These are phyloP conservation scores for Clepsis dumicolana DNA, from an alignment of 2,888 invertebrate genomes.

Conservation along the genomic window DNA sequence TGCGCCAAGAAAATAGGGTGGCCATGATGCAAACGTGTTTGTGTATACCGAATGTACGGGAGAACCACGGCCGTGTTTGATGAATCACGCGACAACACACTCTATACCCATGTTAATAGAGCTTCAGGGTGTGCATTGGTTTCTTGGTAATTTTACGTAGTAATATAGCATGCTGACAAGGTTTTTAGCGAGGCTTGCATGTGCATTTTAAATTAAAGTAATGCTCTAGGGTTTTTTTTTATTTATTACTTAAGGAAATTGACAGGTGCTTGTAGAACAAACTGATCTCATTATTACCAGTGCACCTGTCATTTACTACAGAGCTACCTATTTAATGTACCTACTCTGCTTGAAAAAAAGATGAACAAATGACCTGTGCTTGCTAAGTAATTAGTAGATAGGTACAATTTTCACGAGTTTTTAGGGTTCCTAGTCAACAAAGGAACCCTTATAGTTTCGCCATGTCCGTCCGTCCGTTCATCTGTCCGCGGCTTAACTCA, in stretches of 20 bases:
- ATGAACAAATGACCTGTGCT: too few species aligned
- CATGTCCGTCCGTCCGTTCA: too few species aligned
- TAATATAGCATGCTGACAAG: neutral
- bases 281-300: constrained; percentile 3
- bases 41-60: neutral
- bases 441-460: too few species aligned
- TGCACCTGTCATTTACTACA: neutral
- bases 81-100: neutral
- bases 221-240: neutral
- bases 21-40: constrained; percentile 19
- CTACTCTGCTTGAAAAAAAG: neutral
- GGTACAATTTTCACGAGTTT: too few species aligned
- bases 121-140: neutral
- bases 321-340: neutral
- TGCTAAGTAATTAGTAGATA: too few species aligned
- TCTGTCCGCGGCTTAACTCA: too few species aligned
- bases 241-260: neutral
- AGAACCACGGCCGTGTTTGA: neutral
- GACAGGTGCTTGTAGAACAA: neutral
- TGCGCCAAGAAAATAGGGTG: constrained; percentile 30
- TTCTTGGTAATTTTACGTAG: neutral
- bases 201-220: neutral
- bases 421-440: too few species aligned
- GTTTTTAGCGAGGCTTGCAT: constrained; percentile 1
- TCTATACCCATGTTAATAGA: neutral